Evolutionary conservation across 2,888 invertebrate species (phyloP), one percentile per base, ranked within the genome.

Genomic region (Parapristionchus giblindavisi): DNA sequence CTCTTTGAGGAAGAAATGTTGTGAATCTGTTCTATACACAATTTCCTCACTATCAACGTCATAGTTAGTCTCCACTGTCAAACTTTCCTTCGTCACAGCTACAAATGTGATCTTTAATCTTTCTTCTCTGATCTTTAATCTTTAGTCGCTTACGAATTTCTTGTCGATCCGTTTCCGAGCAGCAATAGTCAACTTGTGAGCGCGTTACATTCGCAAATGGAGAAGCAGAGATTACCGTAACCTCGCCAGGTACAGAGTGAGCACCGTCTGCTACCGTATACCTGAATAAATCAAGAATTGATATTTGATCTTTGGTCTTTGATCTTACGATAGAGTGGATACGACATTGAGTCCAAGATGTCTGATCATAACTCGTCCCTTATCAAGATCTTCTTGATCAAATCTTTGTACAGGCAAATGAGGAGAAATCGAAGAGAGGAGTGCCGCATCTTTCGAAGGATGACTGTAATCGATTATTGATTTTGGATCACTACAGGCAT

Each of bases 181-280:
- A 80, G 74, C 78, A 77, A 38, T 65, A 80, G 11, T 63, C 68
- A 48, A 75, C 32, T n/a, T 48, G 76, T 27, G 80, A 48, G 5
- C 70, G 72, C 32, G 76, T 72, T 6, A 86, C 61, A 63, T 81
- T 76, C 11, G 85, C 79, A 75, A 86, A 83, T 5, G 83, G 83
- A 70, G 79, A 77, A 14, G 77, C 70, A 3, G 82, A 77, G 8
- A 79, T 65, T 8, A 84, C 76, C 6, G 77, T 76, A 56, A 84
- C 77, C 51, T 68, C 77, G 2, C 77, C 80, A 11, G 75, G 56
- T 17, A 84, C 82, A 1, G 63, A 76, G 68, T 85, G 81, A 36
- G 77, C 75, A 4, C 84, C 86, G 68, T 87, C 87, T 48, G 78
- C 80, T 4, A 86, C 86, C 3, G 82, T 77, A 72, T 86, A 87